phyloP scores from a whole-genome alignment of 2,888 invertebrate genomes.

The Helleia helle region DNA sequence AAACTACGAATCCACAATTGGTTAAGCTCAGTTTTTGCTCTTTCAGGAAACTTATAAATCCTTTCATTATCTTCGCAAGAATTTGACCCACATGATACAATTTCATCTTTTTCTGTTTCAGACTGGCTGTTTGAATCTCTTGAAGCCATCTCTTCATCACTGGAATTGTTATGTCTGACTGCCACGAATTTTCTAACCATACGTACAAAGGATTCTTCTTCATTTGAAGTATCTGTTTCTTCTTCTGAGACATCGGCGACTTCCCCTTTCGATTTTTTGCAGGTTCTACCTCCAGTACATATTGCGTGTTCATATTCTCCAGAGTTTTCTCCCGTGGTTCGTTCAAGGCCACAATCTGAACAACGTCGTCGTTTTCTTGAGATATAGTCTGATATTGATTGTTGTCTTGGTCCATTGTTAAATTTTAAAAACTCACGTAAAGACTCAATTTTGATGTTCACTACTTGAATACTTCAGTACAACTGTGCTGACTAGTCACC shows the following conservation, averaged over 20 bases:
- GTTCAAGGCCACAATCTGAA: too few species aligned
- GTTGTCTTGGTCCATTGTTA: too few species aligned
- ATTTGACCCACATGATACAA: conserved; percentile 3
- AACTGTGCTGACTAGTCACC: too few species aligned
- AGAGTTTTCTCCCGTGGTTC: conserved; percentile 7
- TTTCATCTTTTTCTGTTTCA: conserved; percentile 6
- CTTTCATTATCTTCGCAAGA: conserved; percentile 9
- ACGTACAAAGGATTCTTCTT: conserved; percentile 1
- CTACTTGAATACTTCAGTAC: too few species aligned
- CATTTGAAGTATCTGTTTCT: not conserved
- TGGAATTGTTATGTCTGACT: conserved; percentile 9
- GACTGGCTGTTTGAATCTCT: not conserved
- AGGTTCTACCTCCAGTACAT: conserved; percentile 7
- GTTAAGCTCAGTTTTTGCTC: not conserved
- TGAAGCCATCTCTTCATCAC: conserved; percentile 6
- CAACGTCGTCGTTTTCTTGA: conserved; percentile 1
- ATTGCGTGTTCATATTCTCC: conserved; percentile 7
- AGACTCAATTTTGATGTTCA: too few species aligned
- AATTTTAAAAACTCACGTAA: too few species aligned
- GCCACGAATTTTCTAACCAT: conserved; percentile 17
- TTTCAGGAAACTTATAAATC: conserved; percentile 1
- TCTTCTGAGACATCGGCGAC: not conserved
- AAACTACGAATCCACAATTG: conserved; percentile 6
- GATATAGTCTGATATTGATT: conserved; percentile 1
- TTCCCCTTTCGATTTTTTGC: conserved; percentile 6